These are phyloP conservation scores for Drosophila demipolita DNA, from an alignment of 2,888 invertebrate genomes.

Conservation along the genomic window DNA sequence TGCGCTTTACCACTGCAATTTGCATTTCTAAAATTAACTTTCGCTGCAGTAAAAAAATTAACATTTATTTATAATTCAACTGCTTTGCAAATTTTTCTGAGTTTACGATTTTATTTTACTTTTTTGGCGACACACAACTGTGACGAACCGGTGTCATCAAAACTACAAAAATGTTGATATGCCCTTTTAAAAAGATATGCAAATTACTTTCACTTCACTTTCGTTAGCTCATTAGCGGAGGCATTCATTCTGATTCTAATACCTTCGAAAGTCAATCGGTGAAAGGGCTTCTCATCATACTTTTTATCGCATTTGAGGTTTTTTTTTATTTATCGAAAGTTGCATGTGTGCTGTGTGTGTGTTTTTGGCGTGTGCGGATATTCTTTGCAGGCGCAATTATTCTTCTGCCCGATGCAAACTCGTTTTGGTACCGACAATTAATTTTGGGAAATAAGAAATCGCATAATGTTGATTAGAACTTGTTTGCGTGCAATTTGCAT, in stretches of 20 bases:
- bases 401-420: conserved; percentile 45
- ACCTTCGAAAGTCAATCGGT: conserved; percentile 58
- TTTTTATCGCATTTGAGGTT: not conserved
- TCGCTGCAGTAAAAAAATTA: conserved; percentile 58
- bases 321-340: conserved; percentile 3
- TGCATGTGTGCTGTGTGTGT: not conserved
- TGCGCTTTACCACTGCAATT: conserved; percentile 38
- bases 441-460: conserved; percentile 64
- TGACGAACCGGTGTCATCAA: conserved; percentile 58
- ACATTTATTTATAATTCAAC: not conserved
- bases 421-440: conserved; percentile 65
- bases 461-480: conserved; percentile 67
- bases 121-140: conserved; percentile 27
- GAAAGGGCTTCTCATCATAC: conserved; percentile 55
- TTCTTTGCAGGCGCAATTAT: conserved; percentile 65
- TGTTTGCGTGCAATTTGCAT: conserved; percentile 71
- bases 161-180: conserved; percentile 32
- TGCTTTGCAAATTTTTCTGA: conserved; percentile 24
- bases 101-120: conserved; percentile 32
- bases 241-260: conserved; percentile 77
- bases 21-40: conserved; percentile 55
- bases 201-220: conserved; percentile 80
- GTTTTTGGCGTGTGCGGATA: conserved; percentile 38
- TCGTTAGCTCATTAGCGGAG: conserved; percentile 60
- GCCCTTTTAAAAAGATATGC: conserved; percentile 48